These are phyloP conservation scores for Theonella swinhoei DNA, from an alignment of 37 sponge, comb jelly and placozoan genomes.

Conservation along the genomic window DNA sequence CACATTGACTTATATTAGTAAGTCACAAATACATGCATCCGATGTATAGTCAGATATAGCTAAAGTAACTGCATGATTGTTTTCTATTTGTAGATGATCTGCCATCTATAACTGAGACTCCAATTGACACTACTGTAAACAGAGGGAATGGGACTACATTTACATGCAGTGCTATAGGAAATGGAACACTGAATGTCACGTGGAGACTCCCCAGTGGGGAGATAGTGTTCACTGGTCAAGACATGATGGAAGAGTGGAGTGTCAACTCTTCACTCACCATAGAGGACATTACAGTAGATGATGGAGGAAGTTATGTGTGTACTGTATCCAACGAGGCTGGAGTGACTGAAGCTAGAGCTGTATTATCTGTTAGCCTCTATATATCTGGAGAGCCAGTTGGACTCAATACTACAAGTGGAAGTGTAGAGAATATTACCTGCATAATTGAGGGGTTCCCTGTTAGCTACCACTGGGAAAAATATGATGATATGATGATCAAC, in stretches of 20 bases:
- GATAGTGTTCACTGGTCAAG: background rate
- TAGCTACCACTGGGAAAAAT: conserved; percentile 33
- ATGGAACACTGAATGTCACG: background rate
- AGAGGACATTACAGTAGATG: background rate
- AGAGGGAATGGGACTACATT: background rate
- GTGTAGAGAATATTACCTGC: conserved; percentile 26
- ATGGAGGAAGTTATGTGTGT: conserved; percentile 57
- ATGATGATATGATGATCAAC: background rate
- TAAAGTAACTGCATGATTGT: background rate
- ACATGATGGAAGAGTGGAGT: background rate
- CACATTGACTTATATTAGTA: no score
- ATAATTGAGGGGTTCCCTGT: conserved; percentile 28
- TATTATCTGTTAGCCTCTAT: conserved; percentile 26
- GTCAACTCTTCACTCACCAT: background rate
- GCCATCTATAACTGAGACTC: no score
- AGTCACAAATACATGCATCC: no score
- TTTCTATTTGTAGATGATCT: background rate
- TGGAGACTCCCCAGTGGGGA: no score
- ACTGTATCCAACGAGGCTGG: conserved; percentile 63
- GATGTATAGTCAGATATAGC: no score
- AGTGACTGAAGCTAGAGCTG: conserved; percentile 8
- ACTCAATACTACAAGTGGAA: background rate
- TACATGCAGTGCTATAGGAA: background rate
- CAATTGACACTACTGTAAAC: background rate
- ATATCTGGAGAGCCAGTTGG: background rate